These are phyloP conservation scores for Capromys pilorides DNA, from an alignment of 2,797 vertebrate genomes.

Conservation along the genomic window DNA sequence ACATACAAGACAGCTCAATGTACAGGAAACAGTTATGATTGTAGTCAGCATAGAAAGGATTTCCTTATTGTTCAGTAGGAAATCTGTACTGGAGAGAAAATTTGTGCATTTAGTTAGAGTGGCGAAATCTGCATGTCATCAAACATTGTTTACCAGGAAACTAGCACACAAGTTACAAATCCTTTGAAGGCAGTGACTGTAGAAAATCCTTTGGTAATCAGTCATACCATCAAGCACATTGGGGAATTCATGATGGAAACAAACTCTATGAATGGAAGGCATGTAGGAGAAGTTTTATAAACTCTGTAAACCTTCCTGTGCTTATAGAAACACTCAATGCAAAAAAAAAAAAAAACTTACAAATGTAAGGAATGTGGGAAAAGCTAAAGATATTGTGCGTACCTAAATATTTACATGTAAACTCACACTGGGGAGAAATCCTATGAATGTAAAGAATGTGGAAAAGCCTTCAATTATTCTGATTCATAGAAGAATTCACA, in stretches of 20 bases:
- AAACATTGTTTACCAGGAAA: not conserved
- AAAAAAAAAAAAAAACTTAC: not conserved
- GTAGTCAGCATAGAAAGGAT: not conserved
- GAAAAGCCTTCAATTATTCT: constrained; percentile 59
- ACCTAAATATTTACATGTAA: constrained; percentile 19
- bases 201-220: constrained; percentile 16
- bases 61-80: not conserved
- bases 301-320: constrained; percentile 26
- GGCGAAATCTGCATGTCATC: not conserved
- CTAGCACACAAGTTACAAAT: not conserved
- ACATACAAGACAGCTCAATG: constrained; percentile 63
- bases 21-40: not conserved
- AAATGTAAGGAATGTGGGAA: constrained; percentile 62
- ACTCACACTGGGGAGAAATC: constrained; percentile 58
- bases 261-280: constrained; percentile 36
- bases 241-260: constrained; percentile 25
- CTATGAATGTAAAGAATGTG: constrained; percentile 61
- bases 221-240: not conserved
- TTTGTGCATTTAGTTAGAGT: constrained; percentile 1
- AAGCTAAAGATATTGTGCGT: constrained; percentile 33
- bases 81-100: not conserved
- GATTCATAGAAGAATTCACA: constrained; percentile 58
- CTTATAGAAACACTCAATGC: constrained; percentile 27
- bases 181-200: constrained; percentile 19
- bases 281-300: constrained; percentile 20